phyloP scores from a whole-genome alignment of 1,140 invertebrate genomes.

The Teleogryllus occipitalis region DNA sequence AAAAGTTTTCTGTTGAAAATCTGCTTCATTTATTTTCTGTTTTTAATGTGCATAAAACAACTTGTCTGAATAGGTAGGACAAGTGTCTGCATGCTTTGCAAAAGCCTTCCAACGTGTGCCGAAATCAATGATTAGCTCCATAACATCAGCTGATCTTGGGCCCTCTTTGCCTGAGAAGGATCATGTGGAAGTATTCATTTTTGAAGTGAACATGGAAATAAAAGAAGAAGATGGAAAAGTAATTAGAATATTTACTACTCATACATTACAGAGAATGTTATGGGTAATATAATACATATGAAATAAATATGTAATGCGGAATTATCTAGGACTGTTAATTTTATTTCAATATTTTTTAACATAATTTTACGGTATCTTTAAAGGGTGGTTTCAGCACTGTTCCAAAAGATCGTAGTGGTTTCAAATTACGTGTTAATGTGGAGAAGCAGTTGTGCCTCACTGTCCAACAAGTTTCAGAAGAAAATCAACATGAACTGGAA shows the following conservation, averaged over 20 bases:
- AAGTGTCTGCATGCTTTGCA: constrained; percentile 74
- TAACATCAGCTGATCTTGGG: constrained; percentile 39
- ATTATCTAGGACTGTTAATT: background rate
- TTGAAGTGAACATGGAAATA: constrained; percentile 86
- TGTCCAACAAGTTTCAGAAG: constrained; percentile 71
- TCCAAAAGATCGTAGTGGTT: constrained; percentile 81
- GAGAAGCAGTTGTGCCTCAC: constrained; percentile 88
- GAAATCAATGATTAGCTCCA: constrained; percentile 60
- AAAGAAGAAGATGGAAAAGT: constrained; percentile 79
- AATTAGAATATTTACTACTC: constrained; percentile 20
- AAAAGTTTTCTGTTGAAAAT: too few species aligned
- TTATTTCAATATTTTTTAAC: background rate
- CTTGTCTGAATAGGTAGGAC: constrained; percentile 45
- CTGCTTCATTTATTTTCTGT: too few species aligned
- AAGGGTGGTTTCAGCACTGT: constrained; percentile 60
- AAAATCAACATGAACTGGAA: constrained; percentile 48
- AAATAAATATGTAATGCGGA: too few species aligned
- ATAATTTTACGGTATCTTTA: background rate
- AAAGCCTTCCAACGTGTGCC: constrained; percentile 82
- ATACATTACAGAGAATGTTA: too few species aligned
- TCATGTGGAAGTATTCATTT: constrained; percentile 49
- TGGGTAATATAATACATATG: too few species aligned
- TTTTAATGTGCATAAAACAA: background rate
- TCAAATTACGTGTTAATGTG: constrained; percentile 83
- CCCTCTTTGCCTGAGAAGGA: constrained; percentile 9